These are phyloP conservation scores for Grantiella picta DNA, from an alignment of 2,113 vertebrate species.

Conservation along the genomic window DNA sequence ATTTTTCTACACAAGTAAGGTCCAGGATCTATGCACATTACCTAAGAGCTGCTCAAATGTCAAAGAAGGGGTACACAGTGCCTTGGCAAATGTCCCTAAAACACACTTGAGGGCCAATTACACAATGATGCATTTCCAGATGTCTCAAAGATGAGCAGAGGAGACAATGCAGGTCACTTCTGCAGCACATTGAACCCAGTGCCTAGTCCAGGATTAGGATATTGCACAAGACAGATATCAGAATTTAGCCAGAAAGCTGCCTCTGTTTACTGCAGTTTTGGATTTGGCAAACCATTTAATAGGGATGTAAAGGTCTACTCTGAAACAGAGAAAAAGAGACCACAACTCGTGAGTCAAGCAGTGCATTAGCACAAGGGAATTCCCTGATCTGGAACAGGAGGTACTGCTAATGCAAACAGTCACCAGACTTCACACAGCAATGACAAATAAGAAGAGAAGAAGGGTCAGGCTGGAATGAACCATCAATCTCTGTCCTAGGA, in stretches of 20 bases:
- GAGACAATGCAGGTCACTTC: not conserved
- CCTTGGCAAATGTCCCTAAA: not conserved
- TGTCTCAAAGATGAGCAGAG: not conserved
- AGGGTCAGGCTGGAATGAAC: not conserved
- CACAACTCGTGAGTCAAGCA: not conserved
- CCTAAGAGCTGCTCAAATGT: not conserved
- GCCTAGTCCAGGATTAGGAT: not conserved
- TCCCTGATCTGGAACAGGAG: not conserved
- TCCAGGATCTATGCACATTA: not conserved
- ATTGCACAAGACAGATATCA: not conserved
- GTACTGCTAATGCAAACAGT: not conserved
- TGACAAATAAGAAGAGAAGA: not conserved
- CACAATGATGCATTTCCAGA: not conserved
- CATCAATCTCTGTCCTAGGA: not conserved
- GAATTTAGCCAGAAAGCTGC: not conserved
- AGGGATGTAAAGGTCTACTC: not conserved
- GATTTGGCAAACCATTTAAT: not conserved
- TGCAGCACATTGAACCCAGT: not conserved
- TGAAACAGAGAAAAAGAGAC: not conserved
- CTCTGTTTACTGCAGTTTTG: not conserved
- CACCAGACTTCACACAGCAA: not conserved
- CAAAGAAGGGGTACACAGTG: not conserved
- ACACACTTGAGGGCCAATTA: not conserved
- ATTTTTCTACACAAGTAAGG: not conserved
- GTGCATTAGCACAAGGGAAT: not conserved